Evolutionary conservation across 2,888 invertebrate species (phyloP).

Genomic region (Drosophila ezoana): DNA sequence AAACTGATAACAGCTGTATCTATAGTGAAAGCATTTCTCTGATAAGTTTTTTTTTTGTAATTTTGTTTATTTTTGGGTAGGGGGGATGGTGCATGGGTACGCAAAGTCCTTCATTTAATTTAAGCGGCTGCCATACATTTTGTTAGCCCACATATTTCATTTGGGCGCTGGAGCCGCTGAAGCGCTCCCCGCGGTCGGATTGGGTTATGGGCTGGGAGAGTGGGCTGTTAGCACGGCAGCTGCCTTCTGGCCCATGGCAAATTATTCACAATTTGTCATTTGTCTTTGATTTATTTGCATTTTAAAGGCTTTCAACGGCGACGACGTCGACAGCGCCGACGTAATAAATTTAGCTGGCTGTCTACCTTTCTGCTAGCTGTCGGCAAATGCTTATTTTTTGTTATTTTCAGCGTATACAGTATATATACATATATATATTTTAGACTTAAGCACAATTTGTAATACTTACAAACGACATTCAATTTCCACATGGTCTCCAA

Average conservation of each 20-base stretch:
- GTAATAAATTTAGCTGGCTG: slow-evolving; percentile 75
- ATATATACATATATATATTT: slow-evolving; percentile 39
- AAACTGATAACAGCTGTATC: background rate
- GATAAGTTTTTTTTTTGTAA: slow-evolving; percentile 20
- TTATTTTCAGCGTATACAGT: slow-evolving; percentile 23
- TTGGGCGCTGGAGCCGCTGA: slow-evolving; percentile 17
- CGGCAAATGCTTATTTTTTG: slow-evolving; percentile 46
- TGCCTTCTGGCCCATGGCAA: slow-evolving; percentile 73
- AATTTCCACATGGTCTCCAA: slow-evolving; percentile 94
- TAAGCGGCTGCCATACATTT: slow-evolving; percentile 77
- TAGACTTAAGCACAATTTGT: slow-evolving; percentile 78
- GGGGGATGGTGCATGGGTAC: background rate
- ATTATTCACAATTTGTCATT: slow-evolving; percentile 81
- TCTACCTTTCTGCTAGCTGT: slow-evolving; percentile 77
- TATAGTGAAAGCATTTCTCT: slow-evolving; percentile 4
- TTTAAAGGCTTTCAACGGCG: slow-evolving; percentile 79
- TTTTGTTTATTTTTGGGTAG: background rate
- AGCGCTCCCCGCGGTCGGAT: background rate
- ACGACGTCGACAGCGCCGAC: slow-evolving; percentile 68
- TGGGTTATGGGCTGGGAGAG: background rate
- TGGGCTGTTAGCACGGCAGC: slow-evolving; percentile 16
- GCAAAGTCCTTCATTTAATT: slow-evolving; percentile 75
- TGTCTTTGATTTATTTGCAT: slow-evolving; percentile 81
- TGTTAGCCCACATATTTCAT: slow-evolving; percentile 73
- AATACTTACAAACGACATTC: slow-evolving; percentile 95